phyloP scores from a whole-genome alignment of 2,888 invertebrate genomes.

The Germaria angustata region DNA sequence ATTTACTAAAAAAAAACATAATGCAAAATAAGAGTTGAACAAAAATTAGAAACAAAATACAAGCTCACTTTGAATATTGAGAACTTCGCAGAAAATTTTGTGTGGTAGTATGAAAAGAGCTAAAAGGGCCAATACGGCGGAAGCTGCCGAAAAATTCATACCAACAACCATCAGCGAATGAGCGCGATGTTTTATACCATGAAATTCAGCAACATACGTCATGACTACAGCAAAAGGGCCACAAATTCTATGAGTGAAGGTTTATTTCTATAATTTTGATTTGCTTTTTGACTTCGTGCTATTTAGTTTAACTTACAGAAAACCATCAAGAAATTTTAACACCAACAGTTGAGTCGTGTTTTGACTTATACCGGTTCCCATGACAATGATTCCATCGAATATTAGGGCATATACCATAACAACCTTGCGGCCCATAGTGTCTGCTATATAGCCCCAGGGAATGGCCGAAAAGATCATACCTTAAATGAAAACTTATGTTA shows the following conservation, averaged over 20 bases:
- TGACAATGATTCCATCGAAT: constrained; percentile 83
- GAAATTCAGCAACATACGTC: constrained; percentile 87
- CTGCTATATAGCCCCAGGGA: constrained; percentile 88
- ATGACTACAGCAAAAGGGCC: constrained; percentile 88
- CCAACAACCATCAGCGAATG: constrained; percentile 85
- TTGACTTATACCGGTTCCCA: constrained; percentile 84
- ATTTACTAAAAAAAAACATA: constrained; percentile 68
- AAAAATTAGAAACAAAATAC: neutral
- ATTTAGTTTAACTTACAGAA: constrained; percentile 83
- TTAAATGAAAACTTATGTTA: too few relatives aligned
- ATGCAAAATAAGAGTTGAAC: neutral
- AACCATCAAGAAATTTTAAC: constrained; percentile 86
- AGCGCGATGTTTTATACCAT: constrained; percentile 84
- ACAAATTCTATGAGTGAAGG: constrained; percentile 81
- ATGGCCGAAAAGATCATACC: constrained; percentile 89
- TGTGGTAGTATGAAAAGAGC: constrained; percentile 87
- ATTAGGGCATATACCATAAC: constrained; percentile 85
- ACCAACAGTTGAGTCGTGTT: constrained; percentile 84
- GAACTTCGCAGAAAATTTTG: constrained; percentile 81
- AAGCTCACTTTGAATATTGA: constrained; percentile 75
- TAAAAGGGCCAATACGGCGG: constrained; percentile 84
- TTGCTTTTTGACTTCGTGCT: too few relatives aligned
- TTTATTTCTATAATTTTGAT: neutral
- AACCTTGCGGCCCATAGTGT: constrained; percentile 85
- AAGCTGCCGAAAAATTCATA: constrained; percentile 84